These are phyloP conservation scores for Diabrotica undecimpunctata DNA, from an alignment of 1,140 invertebrate species.

Conservation along the genomic window DNA sequence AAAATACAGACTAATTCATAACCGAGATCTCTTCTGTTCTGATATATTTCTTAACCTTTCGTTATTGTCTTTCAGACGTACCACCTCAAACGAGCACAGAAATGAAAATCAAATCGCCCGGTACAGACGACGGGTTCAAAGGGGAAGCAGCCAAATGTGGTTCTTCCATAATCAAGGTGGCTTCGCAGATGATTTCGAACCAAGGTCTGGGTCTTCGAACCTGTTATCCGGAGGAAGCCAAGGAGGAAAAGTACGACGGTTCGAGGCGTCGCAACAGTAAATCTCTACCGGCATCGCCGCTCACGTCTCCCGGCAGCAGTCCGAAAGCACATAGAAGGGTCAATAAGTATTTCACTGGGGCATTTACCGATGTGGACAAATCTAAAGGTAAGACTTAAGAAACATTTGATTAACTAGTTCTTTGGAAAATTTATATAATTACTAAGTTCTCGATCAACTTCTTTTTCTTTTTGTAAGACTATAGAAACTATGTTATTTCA, in stretches of 20 bases:
- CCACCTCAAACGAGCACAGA: conserved; percentile 11
- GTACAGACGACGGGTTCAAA: conserved; percentile 67
- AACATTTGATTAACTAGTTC: too few species aligned
- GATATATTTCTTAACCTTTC: too few species aligned
- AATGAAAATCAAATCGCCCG: conserved; percentile 55
- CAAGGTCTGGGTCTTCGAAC: neutral
- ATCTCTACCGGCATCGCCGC: conserved; percentile 66
- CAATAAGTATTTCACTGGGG: conserved; percentile 54
- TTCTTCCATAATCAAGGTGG: conserved; percentile 67
- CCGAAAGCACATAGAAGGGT: conserved; percentile 54
- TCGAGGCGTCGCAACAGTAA: conserved; percentile 58
- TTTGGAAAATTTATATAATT: too few species aligned
- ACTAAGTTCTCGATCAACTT: too few species aligned
- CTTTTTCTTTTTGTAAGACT: too few species aligned
- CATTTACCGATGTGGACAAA: conserved; percentile 48
- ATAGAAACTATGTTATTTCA: too few species aligned
- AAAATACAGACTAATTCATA: neutral
- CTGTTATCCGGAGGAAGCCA: conserved; percentile 19
- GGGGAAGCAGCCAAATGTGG: conserved; percentile 66
- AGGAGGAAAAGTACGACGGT: conserved; percentile 41
- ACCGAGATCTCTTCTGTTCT: neutral
- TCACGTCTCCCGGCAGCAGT: conserved; percentile 58
- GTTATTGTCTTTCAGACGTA: conserved; percentile 9
- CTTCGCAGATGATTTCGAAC: conserved; percentile 65
- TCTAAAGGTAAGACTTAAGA: conserved; percentile 44